A percentile compares a stretch with the other conserved stretches of the same genome.
phyloP scores from a whole-genome alignment of 2,113 vertebrate genomes.

The Aptenodytes patagonicus region DNA sequence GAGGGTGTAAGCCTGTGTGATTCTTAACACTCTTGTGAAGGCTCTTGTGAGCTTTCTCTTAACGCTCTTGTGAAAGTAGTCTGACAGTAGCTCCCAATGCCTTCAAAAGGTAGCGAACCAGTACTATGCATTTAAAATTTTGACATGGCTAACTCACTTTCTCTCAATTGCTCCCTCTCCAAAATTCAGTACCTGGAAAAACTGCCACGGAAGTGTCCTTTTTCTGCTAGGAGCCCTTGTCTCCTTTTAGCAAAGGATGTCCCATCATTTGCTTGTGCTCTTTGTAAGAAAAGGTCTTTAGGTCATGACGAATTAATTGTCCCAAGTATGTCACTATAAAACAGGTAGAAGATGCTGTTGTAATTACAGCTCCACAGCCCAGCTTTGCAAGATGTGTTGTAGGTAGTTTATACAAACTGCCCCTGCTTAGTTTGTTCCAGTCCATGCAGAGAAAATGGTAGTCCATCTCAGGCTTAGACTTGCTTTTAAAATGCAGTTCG shows the following conservation, averaged over 20 bases:
- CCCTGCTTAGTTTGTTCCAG: neutral
- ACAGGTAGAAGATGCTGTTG: neutral
- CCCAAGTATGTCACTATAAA: neutral
- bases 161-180: neutral
- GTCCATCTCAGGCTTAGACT: neutral
- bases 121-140: neutral
- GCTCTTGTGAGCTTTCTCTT: neutral
- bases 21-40: neutral
- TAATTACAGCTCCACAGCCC: neutral
- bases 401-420: neutral
- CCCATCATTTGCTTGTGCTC: neutral
- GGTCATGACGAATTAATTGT: neutral
- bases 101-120: neutral
- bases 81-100: neutral
- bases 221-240: neutral
- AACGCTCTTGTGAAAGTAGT: neutral
- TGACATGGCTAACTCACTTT: neutral
- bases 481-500: neutral
- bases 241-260: neutral
- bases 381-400: neutral
- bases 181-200: neutral
- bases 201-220: neutral
- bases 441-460: neutral
- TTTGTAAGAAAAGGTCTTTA: neutral
- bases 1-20: neutral